Evolutionary conservation across 2,797 vertebrate species (phyloP).

Genomic region (Oreonectes daqikongensis): DNA sequence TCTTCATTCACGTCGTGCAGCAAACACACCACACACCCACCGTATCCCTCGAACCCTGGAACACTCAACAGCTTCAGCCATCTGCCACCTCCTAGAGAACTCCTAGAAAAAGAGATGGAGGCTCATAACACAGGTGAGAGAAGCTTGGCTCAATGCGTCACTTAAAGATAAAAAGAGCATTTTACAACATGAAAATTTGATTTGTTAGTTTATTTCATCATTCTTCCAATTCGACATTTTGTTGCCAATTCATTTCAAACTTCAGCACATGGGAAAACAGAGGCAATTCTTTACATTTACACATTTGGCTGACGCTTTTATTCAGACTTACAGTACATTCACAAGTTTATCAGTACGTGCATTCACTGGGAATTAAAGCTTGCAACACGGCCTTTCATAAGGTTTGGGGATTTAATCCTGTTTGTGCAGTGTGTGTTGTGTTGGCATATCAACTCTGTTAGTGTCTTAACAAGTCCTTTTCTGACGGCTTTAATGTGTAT

Average conservation of each 20-base stretch:
- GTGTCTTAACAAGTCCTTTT: neutral
- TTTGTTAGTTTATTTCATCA: too few species aligned
- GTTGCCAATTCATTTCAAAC: neutral
- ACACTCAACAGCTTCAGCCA: conserved; percentile 68
- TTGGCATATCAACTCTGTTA: neutral
- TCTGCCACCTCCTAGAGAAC: conserved; percentile 85
- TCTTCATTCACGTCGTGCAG: conserved; percentile 24
- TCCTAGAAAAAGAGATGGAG: conserved; percentile 91
- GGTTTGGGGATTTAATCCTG: neutral
- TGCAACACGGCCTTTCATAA: neutral
- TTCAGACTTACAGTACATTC: neutral
- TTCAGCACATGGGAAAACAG: neutral
- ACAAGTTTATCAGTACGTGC: neutral
- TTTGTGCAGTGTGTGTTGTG: neutral
- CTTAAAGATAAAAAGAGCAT: neutral
- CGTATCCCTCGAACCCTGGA: conserved; percentile 18
- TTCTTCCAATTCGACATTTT: neutral
- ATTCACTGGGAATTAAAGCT: neutral
- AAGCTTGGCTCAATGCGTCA: neutral
- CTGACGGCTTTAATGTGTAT: conserved; percentile 5
- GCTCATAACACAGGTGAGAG: conserved; percentile 84
- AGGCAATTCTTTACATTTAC: neutral
- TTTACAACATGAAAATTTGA: too few species aligned
- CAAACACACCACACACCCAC: conserved; percentile 24
- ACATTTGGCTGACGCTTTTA: neutral